A percentile compares a stretch with the other conserved stretches of the same genome.
These are phyloP conservation scores for Yponomeuta malinellus DNA, from an alignment of 2,888 invertebrate species.

Conservation along the genomic window DNA sequence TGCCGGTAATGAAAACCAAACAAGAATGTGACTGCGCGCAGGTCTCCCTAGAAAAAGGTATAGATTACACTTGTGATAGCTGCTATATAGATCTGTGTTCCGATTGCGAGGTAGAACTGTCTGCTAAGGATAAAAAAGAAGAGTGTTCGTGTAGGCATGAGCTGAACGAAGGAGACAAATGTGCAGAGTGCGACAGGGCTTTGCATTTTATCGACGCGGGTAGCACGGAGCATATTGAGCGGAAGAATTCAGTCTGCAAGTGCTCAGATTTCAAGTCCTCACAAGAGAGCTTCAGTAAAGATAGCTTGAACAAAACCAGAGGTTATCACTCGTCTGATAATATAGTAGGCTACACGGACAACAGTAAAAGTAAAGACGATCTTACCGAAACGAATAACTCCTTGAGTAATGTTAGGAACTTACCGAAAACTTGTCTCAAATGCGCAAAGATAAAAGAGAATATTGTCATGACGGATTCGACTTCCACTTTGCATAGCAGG, in stretches of 20 bases:
- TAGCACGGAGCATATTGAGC: constrained; percentile 56
- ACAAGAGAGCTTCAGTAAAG: constrained; percentile 65
- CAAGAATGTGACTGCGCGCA: constrained; percentile 59
- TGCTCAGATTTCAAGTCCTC: constrained; percentile 67
- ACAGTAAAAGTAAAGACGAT: constrained; percentile 52
- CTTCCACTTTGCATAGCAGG: constrained; percentile 42
- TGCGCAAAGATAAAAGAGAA: constrained; percentile 71
- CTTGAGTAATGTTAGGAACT: constrained; percentile 46
- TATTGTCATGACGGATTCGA: constrained; percentile 54
- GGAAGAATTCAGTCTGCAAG: constrained; percentile 52
- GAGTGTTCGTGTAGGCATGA: constrained; percentile 44
- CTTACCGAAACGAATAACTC: constrained; percentile 51
- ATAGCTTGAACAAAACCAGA: constrained; percentile 57
- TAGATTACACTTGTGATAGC: constrained; percentile 61
- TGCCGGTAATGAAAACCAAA: constrained; percentile 42
- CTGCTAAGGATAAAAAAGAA: constrained; percentile 36
- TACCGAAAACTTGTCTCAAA: constrained; percentile 65
- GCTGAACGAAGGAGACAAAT: constrained; percentile 48
- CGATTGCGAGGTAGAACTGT: constrained; percentile 62
- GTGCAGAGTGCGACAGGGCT: constrained; percentile 59
- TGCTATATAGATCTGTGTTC: constrained; percentile 65
- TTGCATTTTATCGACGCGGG: constrained; percentile 64
- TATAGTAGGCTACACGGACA: constrained; percentile 56
- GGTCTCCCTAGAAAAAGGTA: constrained; percentile 59
- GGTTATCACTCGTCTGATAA: constrained; percentile 68